These are phyloP conservation scores for Oscheius sp. DNA, from an alignment of 2,888 invertebrate species.

Conservation along the genomic window DNA sequence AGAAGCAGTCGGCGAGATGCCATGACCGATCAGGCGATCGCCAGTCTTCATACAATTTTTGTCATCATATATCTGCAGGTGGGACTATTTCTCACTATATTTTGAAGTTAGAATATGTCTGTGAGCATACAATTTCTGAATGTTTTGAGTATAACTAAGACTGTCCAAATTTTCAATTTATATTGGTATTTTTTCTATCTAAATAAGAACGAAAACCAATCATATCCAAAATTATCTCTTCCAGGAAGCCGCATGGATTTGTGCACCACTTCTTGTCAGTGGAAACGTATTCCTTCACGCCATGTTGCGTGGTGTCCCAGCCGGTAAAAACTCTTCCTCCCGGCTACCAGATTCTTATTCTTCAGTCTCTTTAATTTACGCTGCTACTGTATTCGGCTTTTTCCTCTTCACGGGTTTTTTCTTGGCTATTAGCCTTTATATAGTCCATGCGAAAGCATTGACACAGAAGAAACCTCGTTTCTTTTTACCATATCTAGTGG, in stretches of 20 bases:
- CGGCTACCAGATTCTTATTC: background rate
- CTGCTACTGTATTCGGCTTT: slow-evolving; percentile 41
- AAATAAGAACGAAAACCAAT: background rate
- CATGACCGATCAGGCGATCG: slow-evolving; percentile 41
- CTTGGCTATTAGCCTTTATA: slow-evolving; percentile 36
- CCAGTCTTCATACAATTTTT: slow-evolving; percentile 51
- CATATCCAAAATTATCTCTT: background rate
- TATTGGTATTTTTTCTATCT: background rate
- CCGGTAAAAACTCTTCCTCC: too few relatives aligned
- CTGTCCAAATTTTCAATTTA: background rate
- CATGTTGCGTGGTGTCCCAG: slow-evolving; percentile 34
- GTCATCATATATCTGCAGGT: slow-evolving; percentile 54
- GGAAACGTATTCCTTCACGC: slow-evolving; percentile 51
- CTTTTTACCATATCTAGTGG: slow-evolving; percentile 43
- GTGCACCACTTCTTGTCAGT: slow-evolving; percentile 46
- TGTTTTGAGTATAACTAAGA: too few relatives aligned
- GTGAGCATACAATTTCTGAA: too few relatives aligned
- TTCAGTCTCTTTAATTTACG: slow-evolving; percentile 41
- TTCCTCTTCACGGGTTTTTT: slow-evolving; percentile 43
- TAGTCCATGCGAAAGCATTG: slow-evolving; percentile 43
- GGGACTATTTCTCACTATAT: background rate
- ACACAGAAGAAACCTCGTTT: slow-evolving; percentile 32
- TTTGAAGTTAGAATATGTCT: too few relatives aligned
- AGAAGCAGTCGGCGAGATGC: slow-evolving; percentile 32
- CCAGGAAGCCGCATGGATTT: slow-evolving; percentile 51